These are phyloP conservation scores for Lasioglossum malachurum DNA, from an alignment of 2,888 invertebrate species.

Conservation along the genomic window DNA sequence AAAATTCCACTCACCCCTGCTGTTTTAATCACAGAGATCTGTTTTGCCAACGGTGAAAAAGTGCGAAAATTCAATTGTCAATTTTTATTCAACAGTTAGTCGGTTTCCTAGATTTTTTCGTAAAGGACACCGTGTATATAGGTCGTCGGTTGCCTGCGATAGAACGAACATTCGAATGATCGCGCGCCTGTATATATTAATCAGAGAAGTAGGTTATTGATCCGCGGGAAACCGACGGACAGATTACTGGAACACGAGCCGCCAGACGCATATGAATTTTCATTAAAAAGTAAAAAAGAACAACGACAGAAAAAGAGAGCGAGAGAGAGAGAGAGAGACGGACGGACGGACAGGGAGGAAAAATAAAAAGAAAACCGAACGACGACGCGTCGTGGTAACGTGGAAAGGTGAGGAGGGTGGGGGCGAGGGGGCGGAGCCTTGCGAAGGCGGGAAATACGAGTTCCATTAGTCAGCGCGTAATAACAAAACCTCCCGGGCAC, in stretches of 20 bases:
- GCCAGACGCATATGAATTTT: conserved; percentile 56
- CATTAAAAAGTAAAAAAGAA: conserved; percentile 6
- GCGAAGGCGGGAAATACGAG: conserved; percentile 10
- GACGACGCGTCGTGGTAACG: background rate
- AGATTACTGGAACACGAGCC: conserved; percentile 42
- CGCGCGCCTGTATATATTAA: conserved; percentile 56
- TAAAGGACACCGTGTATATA: background rate
- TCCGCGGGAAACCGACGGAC: conserved; percentile 59
- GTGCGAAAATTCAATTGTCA: background rate
- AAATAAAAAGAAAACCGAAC: background rate
- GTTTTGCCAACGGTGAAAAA: background rate
- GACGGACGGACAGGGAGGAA: background rate
- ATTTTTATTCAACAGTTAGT: background rate
- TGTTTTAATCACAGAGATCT: background rate
- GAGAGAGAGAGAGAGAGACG: background rate
- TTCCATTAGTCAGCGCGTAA: conserved; percentile 32
- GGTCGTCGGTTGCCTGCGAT: background rate
- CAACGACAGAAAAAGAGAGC: background rate
- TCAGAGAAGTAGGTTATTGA: conserved; percentile 69
- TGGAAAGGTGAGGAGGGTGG: background rate
- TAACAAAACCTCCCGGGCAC: conserved; percentile 22
- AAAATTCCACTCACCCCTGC: background rate
- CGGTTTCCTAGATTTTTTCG: background rate
- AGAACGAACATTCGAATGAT: conserved; percentile 41
- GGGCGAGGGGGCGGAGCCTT: background rate